Evolutionary conservation across 2,113 vertebrate genomes (phyloP), one percentile per base, ranked within the genome.

Genomic region (Lycocorax pyrrhopterus): DNA sequence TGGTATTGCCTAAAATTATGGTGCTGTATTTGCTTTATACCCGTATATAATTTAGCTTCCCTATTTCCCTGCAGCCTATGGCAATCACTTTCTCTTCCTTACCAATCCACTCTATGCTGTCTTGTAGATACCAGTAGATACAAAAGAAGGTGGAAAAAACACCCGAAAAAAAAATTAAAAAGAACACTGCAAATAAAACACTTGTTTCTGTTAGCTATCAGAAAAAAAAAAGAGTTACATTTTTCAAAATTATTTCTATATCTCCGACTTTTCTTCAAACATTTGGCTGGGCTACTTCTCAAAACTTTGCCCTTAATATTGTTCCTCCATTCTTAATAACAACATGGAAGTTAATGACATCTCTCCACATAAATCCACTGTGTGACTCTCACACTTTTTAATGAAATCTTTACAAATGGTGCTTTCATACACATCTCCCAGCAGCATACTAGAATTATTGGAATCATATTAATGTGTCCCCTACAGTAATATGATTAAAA

Each of bases 151-250:
- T 30, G 1, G 15, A 1, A 8, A 25, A 55, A 25, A 52, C 17
- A 2, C 0, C 6, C 6, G 29, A 49, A 21, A 5, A 7, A 4
- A 35, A 37, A 17, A 16, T 2, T 10, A 49, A 33, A 26, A n/a
- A 74, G 4, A 35, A 37, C 26, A 30, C 6, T 69, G 10, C 19
- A n/a, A 37, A 52, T 58, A 69, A 39, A 81, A 84, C 3, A 26
- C 7, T n/a, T 64, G 4, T n/a, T 66, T 74, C 26, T 81, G 14
- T 62, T 79, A 55, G 16, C 14, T 59, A 62, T 35, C 7, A 52
- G 29, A 26, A 74, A 59, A 26, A 74, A 63, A 72, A 74, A 56
- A 44, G 1, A 41, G 10, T 5, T 43, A 43, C 2, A 9, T 41
- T 12, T 89, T 79, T 43, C 16, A 4, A 69, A 90, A 51, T 47